phyloP scores from a whole-genome alignment of 2,888 invertebrate genomes.

The Caenorhabditis sulstoni region DNA sequence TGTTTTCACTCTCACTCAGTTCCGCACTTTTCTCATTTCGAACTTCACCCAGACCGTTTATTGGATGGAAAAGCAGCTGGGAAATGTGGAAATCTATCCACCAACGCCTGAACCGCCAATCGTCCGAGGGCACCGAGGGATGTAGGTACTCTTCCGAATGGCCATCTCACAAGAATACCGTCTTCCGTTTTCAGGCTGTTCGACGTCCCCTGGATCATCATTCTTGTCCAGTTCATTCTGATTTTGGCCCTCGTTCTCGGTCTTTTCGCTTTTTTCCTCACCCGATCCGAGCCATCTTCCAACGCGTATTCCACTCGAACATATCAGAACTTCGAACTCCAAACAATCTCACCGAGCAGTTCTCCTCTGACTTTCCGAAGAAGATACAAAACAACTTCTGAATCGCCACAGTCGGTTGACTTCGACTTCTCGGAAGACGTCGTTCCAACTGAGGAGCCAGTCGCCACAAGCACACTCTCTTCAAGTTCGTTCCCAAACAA shows the following conservation, averaged over 20 bases:
- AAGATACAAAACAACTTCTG: conserved; percentile 34
- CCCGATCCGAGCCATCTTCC: conserved; percentile 22
- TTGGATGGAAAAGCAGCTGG: conserved; percentile 53
- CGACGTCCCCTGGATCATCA: conserved; percentile 55
- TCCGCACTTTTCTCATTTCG: neutral
- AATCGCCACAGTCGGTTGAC: conserved; percentile 22
- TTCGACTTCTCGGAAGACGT: conserved; percentile 49
- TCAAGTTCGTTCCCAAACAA: neutral
- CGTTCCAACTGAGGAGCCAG: neutral
- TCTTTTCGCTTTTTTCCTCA: conserved; percentile 44
- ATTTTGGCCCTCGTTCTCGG: conserved; percentile 45
- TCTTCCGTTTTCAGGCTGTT: conserved; percentile 28
- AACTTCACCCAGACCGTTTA: neutral
- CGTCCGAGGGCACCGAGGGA: conserved; percentile 22
- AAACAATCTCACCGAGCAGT: conserved; percentile 39
- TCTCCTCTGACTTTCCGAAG: conserved; percentile 39
- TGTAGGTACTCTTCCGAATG: conserved; percentile 35
- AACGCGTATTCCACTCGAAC: conserved; percentile 36
- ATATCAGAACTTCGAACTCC: conserved; percentile 48
- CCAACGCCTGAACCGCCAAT: conserved; percentile 37
- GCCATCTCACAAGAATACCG: neutral
- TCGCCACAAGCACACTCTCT: neutral
- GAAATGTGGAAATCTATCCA: conserved; percentile 59
- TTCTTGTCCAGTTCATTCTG: conserved; percentile 51
- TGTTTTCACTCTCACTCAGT: neutral